Base-by-base conservation (phyloP, 2,888 invertebrate species). In the Himalopsyche japonica region DNA sequence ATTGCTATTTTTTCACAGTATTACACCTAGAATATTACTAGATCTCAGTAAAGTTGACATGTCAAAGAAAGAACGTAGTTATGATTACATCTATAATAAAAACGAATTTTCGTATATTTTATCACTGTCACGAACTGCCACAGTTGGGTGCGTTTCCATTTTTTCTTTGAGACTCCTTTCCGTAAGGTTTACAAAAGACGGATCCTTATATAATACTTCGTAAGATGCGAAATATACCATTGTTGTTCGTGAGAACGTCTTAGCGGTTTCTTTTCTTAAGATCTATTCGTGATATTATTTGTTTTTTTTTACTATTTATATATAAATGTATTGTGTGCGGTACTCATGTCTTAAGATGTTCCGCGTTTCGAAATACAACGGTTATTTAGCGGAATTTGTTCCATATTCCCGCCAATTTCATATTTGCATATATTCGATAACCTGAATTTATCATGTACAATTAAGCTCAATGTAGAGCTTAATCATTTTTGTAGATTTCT, bases 201-300 rank as follows among this genome's bases (percentile, higher is more conserved):
- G 81, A 43, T 37, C 64, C 43, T 70, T 81, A 43, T 20, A 30
- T 24, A 43, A 43, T 43, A 43, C 18, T 27, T 32, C 32, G 20
- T 24, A 78, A 47, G 30, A 80, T 57, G 82, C 79, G 81, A 85
- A 85, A 83, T 83, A 83, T 57, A 30, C 83, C 84, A 82, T 86
- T 86, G 86, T 85, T 32, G 82, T 37, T 77, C 86, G 86, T 86
- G 86, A 86, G 86, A 86, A 86, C 85, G 83, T 86, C 86, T 86
- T 86, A 82, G 86, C 86, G 86, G 86, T 86, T 86, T 86, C 83
- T 81, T 83, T 80, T 86, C 83, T 82, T 49, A n/a, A 47, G 70
- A 70, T 30, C 70, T 30, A 30, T 27, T 6, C 15, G 15, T 10
- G 70, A 70, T 70, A 70, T 70, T 70, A 27, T 70, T 70, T n/a